Base-by-base conservation (phyloP, 2,888 invertebrate species). In the Trichopria drosophilae region DNA sequence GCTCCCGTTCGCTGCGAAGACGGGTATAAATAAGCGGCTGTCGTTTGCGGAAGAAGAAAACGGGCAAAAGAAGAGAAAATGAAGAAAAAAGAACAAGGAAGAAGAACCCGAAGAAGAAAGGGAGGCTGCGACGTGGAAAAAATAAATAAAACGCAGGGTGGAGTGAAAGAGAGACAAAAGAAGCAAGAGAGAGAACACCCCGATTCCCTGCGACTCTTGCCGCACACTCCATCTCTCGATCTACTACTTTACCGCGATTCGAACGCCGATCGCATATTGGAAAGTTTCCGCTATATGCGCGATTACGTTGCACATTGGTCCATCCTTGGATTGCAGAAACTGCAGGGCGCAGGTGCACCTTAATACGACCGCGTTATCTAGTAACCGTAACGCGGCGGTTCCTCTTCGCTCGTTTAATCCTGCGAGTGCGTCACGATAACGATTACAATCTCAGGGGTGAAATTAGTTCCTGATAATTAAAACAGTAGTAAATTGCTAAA, bases 1-100 rank as follows among this genome's bases (percentile, higher is more conserved):
- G 70, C 71, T 66, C 66, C 66, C 58, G 69, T 64, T 67, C 73
- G 72, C 72, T 73, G 72, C 73, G 70, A 73, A 73, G 74, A 69
- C 71, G 70, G 72, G 72, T 74, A 75, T 75, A 75, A 75, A 75
- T 75, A 75, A 75, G 72, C 72, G 72, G 70, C 75, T 75, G 75
- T 74, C 75, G 72, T 72, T 75, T 75, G 73, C 75, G 73, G 75
- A 73, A 75, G 73, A 71, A 74, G 70, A 73, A 74, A 73, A 74
- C 69, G 68, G 71, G 59, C 68, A 72, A 73, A 73, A 71, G 65
- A 65, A 73, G 65, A 68, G 66, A 68, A 70, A 69, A 67, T n/a
- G n/a, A n/a, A n/a, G n/a, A n/a, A n/a, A n/a, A n/a, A n/a, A n/a
- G n/a, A n/a, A n/a, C n/a, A n/a, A n/a, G n/a, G 68, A 69, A 68